Percentiles rank a stretch among this genome's conserved stretches.
These are phyloP conservation scores for Colletes gigas DNA, from an alignment of 1,140 invertebrate genomes.

Conservation along the genomic window DNA sequence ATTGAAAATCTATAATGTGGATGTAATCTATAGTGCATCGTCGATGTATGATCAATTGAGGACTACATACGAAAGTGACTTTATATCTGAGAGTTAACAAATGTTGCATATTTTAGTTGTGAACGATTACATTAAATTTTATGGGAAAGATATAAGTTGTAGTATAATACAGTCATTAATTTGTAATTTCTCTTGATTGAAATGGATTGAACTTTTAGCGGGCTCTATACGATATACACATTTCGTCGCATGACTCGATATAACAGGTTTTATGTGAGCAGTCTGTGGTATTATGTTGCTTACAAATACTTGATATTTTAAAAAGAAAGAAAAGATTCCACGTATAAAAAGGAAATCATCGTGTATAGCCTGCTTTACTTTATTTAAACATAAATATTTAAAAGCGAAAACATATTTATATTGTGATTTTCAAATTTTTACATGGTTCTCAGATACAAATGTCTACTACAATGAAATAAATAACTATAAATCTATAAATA, in stretches of 20 bases:
- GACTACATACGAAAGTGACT: constrained; percentile 19
- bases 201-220: too few species aligned
- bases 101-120: constrained; percentile 4
- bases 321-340: too few species aligned
- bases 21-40: constrained; percentile 17
- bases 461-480: constrained; percentile 32
- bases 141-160: not conserved
- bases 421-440: not conserved
- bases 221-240: too few species aligned
- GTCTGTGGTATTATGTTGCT: too few species aligned
- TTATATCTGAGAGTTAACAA: constrained; percentile 59
- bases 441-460: constrained; percentile 56
- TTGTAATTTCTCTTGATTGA: not conserved
- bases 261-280: too few species aligned
- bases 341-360: too few species aligned
- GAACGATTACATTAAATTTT: not conserved
- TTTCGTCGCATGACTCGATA: too few species aligned
- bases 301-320: too few species aligned
- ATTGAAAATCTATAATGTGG: constrained; percentile 49
- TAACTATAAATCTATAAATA: constrained; percentile 44
- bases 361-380: too few species aligned
- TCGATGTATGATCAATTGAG: constrained; percentile 46
- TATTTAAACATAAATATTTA: too few species aligned
- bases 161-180: constrained; percentile 2
- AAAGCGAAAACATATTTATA: too few species aligned